Percentiles rank a stretch among this genome's conserved stretches.
These are phyloP conservation scores for Brachionus manjavacas DNA, from an alignment of 1,140 invertebrate genomes.

Conservation along the genomic window DNA sequence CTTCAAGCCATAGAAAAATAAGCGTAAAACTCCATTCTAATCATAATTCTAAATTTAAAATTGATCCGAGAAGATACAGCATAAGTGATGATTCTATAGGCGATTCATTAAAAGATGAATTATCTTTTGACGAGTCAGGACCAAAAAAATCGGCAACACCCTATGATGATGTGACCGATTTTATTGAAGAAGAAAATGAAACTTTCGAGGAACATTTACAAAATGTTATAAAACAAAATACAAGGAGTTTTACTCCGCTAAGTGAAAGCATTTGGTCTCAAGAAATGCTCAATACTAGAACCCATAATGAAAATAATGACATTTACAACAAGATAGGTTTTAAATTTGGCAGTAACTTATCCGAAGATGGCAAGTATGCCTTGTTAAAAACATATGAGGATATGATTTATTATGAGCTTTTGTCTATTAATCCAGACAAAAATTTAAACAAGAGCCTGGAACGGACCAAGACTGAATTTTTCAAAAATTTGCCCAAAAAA, in stretches of 20 bases:
- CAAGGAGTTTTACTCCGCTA: not conserved
- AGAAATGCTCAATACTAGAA: not conserved
- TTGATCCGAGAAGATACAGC: not conserved
- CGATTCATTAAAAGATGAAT: not conserved
- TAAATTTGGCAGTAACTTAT: slow-evolving; percentile 23
- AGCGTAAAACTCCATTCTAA: not conserved
- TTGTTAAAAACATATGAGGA: slow-evolving; percentile 36
- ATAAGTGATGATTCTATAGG: not conserved
- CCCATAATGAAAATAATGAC: not conserved
- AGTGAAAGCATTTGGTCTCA: not conserved
- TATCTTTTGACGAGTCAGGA: not conserved
- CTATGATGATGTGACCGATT: not conserved
- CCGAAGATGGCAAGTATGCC: slow-evolving; percentile 35
- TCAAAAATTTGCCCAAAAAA: not conserved
- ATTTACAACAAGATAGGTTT: not conserved
- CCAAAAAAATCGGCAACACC: not conserved
- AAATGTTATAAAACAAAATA: not conserved
- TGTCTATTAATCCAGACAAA: not conserved
- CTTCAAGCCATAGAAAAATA: not conserved
- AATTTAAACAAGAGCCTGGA: not conserved
- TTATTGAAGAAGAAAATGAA: not conserved
- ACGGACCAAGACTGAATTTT: slow-evolving; percentile 22
- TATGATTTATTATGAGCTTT: not conserved
- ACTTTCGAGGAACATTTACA: slow-evolving; percentile 17
- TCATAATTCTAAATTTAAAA: not conserved